Percentiles rank a stretch among this genome's conserved stretches.
Evolutionary conservation across 2,888 invertebrate species (phyloP).

Genomic region (Escarpia spicata): DNA sequence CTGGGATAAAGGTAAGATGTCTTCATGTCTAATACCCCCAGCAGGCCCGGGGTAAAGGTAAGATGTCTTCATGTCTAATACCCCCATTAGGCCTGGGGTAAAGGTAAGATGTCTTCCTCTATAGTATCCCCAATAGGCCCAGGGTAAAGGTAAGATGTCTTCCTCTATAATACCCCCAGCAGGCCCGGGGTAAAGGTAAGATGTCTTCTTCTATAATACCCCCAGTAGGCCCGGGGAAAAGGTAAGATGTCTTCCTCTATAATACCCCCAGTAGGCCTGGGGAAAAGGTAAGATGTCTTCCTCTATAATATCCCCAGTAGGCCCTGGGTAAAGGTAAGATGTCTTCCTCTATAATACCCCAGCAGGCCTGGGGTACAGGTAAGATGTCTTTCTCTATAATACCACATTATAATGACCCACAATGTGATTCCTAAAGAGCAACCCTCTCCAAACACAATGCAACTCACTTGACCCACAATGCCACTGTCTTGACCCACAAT

Average conservation of each 20-base stretch:
- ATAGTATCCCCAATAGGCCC: slow-evolving; percentile 73
- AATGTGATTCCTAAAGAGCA: neutral
- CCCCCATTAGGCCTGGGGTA: slow-evolving; percentile 74
- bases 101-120: slow-evolving; percentile 70
- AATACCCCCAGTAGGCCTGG: slow-evolving; percentile 72
- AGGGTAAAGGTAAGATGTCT: slow-evolving; percentile 74
- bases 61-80: slow-evolving; percentile 74
- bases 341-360: slow-evolving; percentile 74
- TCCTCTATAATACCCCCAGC: slow-evolving; percentile 72
- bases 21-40: slow-evolving; percentile 72
- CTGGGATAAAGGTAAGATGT: slow-evolving; percentile 74
- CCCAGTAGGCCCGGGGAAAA: slow-evolving; percentile 73
- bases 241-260: slow-evolving; percentile 71
- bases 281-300: slow-evolving; percentile 72
- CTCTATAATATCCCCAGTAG: slow-evolving; percentile 71
- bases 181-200: slow-evolving; percentile 75
- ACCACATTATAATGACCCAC: neutral
- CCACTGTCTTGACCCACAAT: neutral
- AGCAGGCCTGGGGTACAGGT: slow-evolving; percentile 73
- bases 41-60: slow-evolving; percentile 73
- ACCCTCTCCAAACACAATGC: no score
- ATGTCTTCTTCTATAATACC: slow-evolving; percentile 68
- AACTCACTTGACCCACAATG: neutral
- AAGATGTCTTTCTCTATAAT: slow-evolving; percentile 66
- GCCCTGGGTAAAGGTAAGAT: slow-evolving; percentile 74